Evolutionary conservation across 64 coral and sea anemone species (phyloP), one percentile per base, ranked within the genome.

Genomic region (Hydrozoanthus tunicans): DNA sequence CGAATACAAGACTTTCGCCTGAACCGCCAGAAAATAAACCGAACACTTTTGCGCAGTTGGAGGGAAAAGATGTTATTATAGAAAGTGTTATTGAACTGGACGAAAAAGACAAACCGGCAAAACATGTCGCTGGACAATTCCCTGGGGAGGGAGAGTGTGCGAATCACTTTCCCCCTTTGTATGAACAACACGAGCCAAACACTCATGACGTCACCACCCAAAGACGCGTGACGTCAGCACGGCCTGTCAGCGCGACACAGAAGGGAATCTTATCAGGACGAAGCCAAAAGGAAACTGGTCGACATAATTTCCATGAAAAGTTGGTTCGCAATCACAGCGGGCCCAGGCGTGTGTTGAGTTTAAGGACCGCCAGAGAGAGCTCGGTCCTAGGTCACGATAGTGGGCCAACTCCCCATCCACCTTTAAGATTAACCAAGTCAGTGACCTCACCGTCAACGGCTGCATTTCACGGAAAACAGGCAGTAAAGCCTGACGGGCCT

Each of bases 1-100:
- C 68, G 27, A 55, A 88, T 17, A 20, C 54, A 9, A 51, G 3
- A 88, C 53, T 86, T 24, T 57, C 82, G 55, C 20, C 43, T 75
- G 20, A 60, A 14, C 1, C 59, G 12, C 25, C 58, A 3, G 59
- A 6, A 51, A 61, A 51, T 81, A 43, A 62, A 62, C 6, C 62
- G 9, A 26, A 6, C 26, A 17, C 57, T 59, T 26, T 6, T 71
- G 25, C 56, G 11, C 68, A 73, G 1, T 51, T 3, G 15, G 84
- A 73, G 6, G 84, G 74, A 59, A 73, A 73, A 9, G 68, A 88
- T 59, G 56, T 88, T 60, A 43, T 88, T 88, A 15, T 88, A 25
- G 84, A 88, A 73, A 88, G 70, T 60, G 70, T 88, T 4, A 74
- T 74, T 58, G 68, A 88, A 43, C 55, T 88, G 3, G 55, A 9